phyloP scores from a whole-genome alignment of 2,113 vertebrate species.

The Chloropsis cyanopogon region DNA sequence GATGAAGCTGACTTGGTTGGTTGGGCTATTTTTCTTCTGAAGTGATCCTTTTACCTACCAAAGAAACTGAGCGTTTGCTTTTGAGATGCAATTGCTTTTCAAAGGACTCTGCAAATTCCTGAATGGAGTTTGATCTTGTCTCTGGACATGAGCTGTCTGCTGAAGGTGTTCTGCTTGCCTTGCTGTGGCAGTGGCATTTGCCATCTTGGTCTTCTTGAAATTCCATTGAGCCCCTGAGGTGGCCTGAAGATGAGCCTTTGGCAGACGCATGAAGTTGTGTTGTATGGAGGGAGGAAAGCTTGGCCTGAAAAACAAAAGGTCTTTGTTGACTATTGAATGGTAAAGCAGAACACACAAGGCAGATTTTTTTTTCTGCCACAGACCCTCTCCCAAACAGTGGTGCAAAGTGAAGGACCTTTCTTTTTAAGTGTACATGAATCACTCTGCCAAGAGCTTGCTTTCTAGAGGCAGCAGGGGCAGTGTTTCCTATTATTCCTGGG shows the following conservation, averaged over 20 bases:
- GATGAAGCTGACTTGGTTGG: background rate
- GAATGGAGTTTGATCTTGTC: conserved; percentile 73
- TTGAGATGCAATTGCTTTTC: conserved; percentile 77
- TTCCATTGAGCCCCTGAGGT: conserved; percentile 65
- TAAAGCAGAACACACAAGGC: background rate
- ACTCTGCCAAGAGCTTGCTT: background rate
- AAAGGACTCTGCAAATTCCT: conserved; percentile 81
- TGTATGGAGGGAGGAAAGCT: conserved; percentile 78
- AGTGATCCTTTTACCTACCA: conserved; percentile 71
- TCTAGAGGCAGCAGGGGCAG: background rate
- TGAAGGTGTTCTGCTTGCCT: conserved; percentile 70
- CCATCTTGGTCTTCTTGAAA: conserved; percentile 74
- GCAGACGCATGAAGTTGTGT: conserved; percentile 69
- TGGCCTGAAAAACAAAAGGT: conserved; percentile 67
- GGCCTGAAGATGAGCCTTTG: conserved; percentile 65
- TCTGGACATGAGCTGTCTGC: conserved; percentile 67
- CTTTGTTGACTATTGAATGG: background rate
- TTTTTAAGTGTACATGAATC: background rate
- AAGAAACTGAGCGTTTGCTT: conserved; percentile 71
- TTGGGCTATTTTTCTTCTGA: background rate
- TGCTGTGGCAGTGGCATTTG: conserved; percentile 54
- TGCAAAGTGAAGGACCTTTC: background rate
- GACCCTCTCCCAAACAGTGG: background rate
- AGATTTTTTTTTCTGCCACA: background rate
- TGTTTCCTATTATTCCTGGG: background rate